phyloP scores from a whole-genome alignment of 2,113 vertebrate species.

The Mobula hypostoma region DNA sequence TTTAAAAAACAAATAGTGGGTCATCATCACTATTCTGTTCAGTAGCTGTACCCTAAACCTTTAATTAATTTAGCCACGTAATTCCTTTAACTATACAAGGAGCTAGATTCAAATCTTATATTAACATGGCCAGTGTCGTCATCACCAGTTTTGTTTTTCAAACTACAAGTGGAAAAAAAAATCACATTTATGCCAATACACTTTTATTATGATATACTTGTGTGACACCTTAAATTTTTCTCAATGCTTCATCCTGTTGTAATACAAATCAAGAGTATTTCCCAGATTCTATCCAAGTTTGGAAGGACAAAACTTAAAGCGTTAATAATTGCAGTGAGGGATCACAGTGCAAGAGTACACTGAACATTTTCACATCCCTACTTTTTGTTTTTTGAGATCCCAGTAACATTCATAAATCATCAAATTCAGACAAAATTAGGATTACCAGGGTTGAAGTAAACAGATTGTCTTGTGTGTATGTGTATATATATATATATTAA shows the following conservation, averaged over 20 bases:
- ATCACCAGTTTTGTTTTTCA: background rate
- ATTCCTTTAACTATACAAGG: background rate
- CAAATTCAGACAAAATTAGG: background rate
- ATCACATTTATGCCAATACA: background rate
- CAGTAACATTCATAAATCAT: background rate
- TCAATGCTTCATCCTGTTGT: background rate
- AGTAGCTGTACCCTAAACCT: background rate
- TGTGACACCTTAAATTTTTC: conserved; percentile 1
- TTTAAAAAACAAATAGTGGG: background rate
- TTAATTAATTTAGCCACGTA: background rate
- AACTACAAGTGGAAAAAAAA: background rate
- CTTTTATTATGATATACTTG: conserved; percentile 10
- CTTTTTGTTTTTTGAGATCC: background rate
- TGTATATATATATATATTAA: background rate
- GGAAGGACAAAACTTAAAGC: background rate
- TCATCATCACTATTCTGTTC: background rate
- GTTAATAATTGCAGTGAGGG: background rate
- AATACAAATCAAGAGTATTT: background rate
- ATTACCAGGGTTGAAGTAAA: background rate
- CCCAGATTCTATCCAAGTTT: background rate
- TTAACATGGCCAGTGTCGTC: background rate
- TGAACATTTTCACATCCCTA: background rate
- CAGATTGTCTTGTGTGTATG: background rate
- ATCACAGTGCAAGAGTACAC: background rate
- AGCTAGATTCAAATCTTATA: background rate